These are phyloP conservation scores for Acrocephalus arundinaceus DNA, from an alignment of 2,113 vertebrate genomes.

Conservation along the genomic window DNA sequence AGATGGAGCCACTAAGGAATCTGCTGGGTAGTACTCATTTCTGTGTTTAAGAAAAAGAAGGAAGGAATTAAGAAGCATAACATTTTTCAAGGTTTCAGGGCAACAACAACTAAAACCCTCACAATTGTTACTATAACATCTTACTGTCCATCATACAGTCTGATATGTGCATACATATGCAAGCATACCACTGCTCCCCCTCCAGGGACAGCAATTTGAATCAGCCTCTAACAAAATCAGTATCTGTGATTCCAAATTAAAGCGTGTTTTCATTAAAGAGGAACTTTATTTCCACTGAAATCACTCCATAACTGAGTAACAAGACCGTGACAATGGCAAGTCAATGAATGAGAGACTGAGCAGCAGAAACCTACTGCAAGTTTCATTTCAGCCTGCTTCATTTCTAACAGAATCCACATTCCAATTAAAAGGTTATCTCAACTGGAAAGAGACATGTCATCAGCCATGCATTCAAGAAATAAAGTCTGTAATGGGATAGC, in stretches of 20 bases:
- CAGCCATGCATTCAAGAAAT: background rate
- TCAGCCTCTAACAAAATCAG: background rate
- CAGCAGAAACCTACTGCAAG: background rate
- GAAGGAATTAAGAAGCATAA: background rate
- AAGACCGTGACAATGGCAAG: background rate
- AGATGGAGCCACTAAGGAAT: conserved; percentile 88
- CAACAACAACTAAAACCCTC: background rate
- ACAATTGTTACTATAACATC: background rate
- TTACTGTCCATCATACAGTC: background rate
- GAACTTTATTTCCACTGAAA: background rate
- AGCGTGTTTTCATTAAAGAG: background rate
- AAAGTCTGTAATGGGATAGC: background rate
- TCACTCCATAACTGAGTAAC: background rate
- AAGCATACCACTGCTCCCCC: background rate
- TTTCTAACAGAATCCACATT: background rate
- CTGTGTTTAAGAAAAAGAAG: conserved; percentile 54
- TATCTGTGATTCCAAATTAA: background rate
- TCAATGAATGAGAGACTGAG: background rate
- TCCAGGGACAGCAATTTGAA: background rate
- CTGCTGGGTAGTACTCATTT: conserved; percentile 91
- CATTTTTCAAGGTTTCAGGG: background rate
- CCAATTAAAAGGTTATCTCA: background rate
- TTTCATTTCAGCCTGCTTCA: background rate
- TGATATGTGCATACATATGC: background rate
- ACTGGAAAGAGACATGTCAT: background rate